Evolutionary conservation across 1,140 invertebrate genomes (phyloP), one percentile per base, ranked within the genome.

Genomic region (Arctopsyche grandis): DNA sequence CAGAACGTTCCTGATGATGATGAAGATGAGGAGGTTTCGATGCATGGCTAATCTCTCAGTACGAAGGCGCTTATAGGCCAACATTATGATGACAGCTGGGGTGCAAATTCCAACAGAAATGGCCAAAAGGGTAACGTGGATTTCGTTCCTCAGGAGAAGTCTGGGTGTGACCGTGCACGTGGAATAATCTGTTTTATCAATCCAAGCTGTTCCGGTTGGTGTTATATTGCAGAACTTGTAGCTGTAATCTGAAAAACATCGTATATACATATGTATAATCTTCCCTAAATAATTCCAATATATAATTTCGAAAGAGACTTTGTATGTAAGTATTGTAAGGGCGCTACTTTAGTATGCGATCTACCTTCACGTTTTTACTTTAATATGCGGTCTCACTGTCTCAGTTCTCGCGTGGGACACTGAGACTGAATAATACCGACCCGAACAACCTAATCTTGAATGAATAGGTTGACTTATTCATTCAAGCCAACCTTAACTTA

Each of bases 1-100:
- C 0, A 91, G 79, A 10, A 88, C 78, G 79, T 91, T 91, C 66
- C 89, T 87, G 0, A 90, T 21, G 0, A 90, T 83, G n/a, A 91
- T 89, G 7, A 88, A 87, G 4, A 90, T 87, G 3, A 91, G 83
- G 5, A 91, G 81, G 83, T 91, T 91, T 52, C 91, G 85, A 77
- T 91, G 89, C n/a, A 91, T 82, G 1, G 86, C 86, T 0, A 91
- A 85, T 58, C 89, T 84, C 0, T 85, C 86, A 9, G 87, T 85
- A 12, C 89, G 83, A 26, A 91, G 84, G 29, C 87, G 83, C 52
- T 86, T 87, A 81, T 89, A 91, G 78, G 85, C 84, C 75, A 88
- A 85, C 82, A 91, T 90, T 9, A 91, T 87, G 38, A 88, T 81
- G 7, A 90, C 84, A 0, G 90, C 89, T 0, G 91, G 91, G n/a